Conservation (phyloP, 2,888 invertebrate genomes). For the Gerosis bhagava region DNA sequence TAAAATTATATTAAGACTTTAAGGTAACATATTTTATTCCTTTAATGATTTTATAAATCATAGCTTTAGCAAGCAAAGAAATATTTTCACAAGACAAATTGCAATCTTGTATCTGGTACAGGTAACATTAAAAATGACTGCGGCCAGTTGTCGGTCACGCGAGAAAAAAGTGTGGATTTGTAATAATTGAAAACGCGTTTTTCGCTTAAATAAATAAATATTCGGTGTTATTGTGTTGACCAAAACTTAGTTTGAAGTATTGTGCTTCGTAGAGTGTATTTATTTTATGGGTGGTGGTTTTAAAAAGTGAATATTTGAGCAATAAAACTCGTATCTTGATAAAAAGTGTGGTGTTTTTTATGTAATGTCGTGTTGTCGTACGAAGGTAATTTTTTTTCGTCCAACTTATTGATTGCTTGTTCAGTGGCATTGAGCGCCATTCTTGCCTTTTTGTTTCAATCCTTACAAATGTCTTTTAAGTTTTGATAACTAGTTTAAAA, state of each 20-base stretch:
- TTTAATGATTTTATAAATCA: too few relatives aligned
- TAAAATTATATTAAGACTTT: too few relatives aligned
- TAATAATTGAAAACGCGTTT: conserved; percentile 44
- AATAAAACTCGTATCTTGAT: conserved; percentile 31
- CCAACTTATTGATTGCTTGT: conserved; percentile 24
- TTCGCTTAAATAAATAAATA: conserved; percentile 37
- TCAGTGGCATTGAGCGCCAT: conserved; percentile 11
- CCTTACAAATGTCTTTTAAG: neutral
- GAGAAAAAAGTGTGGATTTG: conserved; percentile 53
- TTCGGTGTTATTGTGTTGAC: conserved; percentile 17
- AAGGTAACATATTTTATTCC: too few relatives aligned
- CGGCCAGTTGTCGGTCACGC: conserved; percentile 54
- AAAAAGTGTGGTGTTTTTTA: conserved; percentile 32
- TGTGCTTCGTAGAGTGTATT: conserved; percentile 23
- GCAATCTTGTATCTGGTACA: too few relatives aligned
- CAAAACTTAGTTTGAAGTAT: conserved; percentile 9
- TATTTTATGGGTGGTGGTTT: conserved; percentile 25
- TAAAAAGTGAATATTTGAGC: conserved; percentile 28
- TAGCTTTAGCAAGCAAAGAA: too few relatives aligned
- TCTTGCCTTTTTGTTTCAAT: conserved; percentile 12
- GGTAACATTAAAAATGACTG: conserved; percentile 52
- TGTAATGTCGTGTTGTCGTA: conserved; percentile 22
- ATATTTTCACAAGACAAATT: too few relatives aligned
- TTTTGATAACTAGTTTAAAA: conserved; percentile 5
- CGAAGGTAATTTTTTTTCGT: conserved; percentile 23